Conservation (phyloP, 1,140 invertebrate species). For the Aphidius ervi region DNA sequence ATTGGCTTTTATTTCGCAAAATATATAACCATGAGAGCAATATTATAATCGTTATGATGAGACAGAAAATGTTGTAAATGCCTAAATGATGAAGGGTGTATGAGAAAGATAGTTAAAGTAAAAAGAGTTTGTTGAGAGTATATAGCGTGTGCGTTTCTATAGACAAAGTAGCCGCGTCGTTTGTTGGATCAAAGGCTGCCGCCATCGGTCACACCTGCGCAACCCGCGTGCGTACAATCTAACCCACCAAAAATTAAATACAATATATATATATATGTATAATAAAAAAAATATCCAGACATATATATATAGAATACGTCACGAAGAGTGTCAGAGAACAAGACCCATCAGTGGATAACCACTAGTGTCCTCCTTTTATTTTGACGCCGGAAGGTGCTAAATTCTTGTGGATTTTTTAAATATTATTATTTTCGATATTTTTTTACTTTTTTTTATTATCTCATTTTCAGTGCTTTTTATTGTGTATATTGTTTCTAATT, state of each 20-base stretch:
- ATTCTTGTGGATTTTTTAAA: background rate
- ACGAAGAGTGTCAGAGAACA: background rate
- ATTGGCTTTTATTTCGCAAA: no score
- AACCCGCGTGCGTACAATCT: slow-evolving; percentile 40
- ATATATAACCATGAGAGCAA: no score
- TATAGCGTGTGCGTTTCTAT: slow-evolving; percentile 23
- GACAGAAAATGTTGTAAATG: background rate
- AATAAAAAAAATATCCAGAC: slow-evolving; percentile 18
- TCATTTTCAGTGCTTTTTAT: no score
- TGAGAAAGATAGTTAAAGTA: slow-evolving; percentile 6
- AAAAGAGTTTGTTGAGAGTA: slow-evolving; percentile 9
- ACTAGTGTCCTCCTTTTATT: slow-evolving; percentile 2
- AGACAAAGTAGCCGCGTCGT: slow-evolving; percentile 44
- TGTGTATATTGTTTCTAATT: no score
- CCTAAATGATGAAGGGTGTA: slow-evolving; percentile 3
- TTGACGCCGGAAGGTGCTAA: background rate
- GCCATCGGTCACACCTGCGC: slow-evolving; percentile 50
- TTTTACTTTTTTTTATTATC: no score
- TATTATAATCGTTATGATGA: no score
- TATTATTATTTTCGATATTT: background rate
- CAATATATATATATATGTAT: slow-evolving; percentile 11
- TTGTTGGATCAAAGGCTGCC: slow-evolving; percentile 45
- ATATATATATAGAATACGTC: background rate
- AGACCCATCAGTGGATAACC: slow-evolving; percentile 7
- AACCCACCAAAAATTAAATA: slow-evolving; percentile 27